Evolutionary conservation across 1,140 invertebrate species (phyloP).

Genomic region (Macrotrachela quadricornifera): DNA sequence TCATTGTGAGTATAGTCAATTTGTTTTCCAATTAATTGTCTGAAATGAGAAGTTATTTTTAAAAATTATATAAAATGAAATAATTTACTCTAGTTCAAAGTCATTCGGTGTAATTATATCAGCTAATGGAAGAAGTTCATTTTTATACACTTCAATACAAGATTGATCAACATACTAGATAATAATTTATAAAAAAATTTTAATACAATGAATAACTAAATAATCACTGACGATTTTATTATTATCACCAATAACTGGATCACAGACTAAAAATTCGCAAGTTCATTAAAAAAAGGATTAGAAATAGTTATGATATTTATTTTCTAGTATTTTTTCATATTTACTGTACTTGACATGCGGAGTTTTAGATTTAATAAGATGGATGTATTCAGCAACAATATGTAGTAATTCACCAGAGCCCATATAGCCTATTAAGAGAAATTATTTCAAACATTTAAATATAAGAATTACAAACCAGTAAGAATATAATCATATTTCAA

Average conservation of each 20-base stretch:
- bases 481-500: constrained; percentile 58
- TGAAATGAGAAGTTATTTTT: too few relatives aligned
- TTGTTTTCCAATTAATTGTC: too few relatives aligned
- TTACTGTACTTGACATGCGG: constrained; percentile 60
- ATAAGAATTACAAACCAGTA: constrained; percentile 42
- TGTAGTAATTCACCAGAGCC: constrained; percentile 60
- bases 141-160: constrained; percentile 59
- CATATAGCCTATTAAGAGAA: constrained; percentile 45
- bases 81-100: constrained; percentile 60
- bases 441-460: not conserved
- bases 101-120: constrained; percentile 91
- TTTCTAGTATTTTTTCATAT: constrained; percentile 8
- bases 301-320: not conserved
- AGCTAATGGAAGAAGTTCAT: constrained; percentile 60
- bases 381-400: constrained; percentile 50
- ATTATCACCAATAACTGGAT: constrained; percentile 94
- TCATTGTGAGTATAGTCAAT: too few relatives aligned
- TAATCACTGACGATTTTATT: constrained; percentile 46
- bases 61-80: not conserved
- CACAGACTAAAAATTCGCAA: constrained; percentile 51
- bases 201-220: not conserved
- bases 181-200: not conserved
- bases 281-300: constrained; percentile 1
- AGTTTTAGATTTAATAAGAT: constrained; percentile 53
- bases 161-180: constrained; percentile 60